These are phyloP conservation scores for Oreochromis tanganicae DNA, from an alignment of 2,113 vertebrate species.

Conservation along the genomic window DNA sequence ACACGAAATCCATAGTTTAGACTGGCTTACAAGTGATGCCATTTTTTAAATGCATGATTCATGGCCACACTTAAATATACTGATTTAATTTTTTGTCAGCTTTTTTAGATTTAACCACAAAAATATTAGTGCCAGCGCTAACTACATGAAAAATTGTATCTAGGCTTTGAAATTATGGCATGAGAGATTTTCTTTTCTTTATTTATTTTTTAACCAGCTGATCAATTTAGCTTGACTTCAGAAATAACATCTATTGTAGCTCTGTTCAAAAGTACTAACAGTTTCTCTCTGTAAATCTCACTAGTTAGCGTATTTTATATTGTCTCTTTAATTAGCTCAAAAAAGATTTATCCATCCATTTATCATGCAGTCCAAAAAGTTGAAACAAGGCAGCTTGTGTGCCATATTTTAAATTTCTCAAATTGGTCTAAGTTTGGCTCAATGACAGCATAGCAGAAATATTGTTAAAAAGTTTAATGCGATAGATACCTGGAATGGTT, in stretches of 20 bases:
- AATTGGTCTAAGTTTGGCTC: background rate
- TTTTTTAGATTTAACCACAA: background rate
- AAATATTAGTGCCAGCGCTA: background rate
- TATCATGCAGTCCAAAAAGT: background rate
- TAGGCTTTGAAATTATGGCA: background rate
- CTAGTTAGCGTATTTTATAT: background rate
- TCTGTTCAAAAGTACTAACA: background rate
- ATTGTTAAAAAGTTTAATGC: background rate
- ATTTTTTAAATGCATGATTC: background rate
- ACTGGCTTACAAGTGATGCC: background rate
- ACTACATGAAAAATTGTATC: background rate
- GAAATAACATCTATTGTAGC: background rate
- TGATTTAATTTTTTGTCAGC: accelerated
- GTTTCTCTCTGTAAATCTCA: background rate
- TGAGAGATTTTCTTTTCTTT: background rate
- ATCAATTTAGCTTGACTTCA: background rate
- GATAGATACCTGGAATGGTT: background rate
- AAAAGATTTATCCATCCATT: background rate
- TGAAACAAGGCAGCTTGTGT: background rate
- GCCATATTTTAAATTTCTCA: background rate
- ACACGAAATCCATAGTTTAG: background rate
- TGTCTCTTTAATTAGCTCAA: background rate
- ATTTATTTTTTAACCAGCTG: background rate
- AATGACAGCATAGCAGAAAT: background rate
- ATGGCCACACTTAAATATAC: accelerated